Base-by-base conservation (phyloP, 2,797 vertebrate species). In the Micrastur ruficollis region DNA sequence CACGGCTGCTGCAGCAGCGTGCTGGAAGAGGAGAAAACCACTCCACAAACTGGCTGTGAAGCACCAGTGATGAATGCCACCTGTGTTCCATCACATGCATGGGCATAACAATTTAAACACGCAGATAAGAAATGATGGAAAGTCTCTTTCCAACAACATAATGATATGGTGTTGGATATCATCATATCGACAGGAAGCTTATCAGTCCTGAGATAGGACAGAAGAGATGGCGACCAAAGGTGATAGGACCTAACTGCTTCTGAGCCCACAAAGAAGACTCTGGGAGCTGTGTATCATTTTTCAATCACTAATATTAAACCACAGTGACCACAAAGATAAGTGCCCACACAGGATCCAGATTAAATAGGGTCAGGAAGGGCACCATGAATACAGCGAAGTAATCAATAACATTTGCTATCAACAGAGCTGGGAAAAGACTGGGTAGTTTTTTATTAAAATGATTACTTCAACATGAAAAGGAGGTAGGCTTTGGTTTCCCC, bases 351-450 rank as follows among this genome's bases (percentile, higher is more conserved):
- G 52, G 85, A 91, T 76, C 66, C 89, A 96, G 86, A 97, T 96
- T 94, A 97, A 97, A 86, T 76, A 67, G 86, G 81, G 91, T 93
- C 90, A 92, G 31, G 17, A 97, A 92, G 78, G 62, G 63, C 68
- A 80, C 38, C 36, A 74, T 71, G 63, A 83, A 89, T 76, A 93
- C 81, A 81, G 55, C 89, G 73, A 81, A 92, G 78, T 81, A 86
- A 93, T 97, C 90, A 95, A 82, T 95, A 88, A 93, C 36, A 26
- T 89, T 81, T 82, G 27, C 52, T 89, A 23, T 89, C 71, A 50
- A 71, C 53, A 78, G 78, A 87, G 31, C 63, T 79, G 50, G 29
- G 52, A 61, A 32, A 80, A 76, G 25, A 27, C 7, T 61, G 40
- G 25, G 31, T 78, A 38, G 1, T 26, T 46, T 81, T 73, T 89